A percentile compares a stretch with the other conserved stretches of the same genome.
These are phyloP conservation scores for Smittia aterrima DNA, from an alignment of 2,888 invertebrate species.

Conservation along the genomic window DNA sequence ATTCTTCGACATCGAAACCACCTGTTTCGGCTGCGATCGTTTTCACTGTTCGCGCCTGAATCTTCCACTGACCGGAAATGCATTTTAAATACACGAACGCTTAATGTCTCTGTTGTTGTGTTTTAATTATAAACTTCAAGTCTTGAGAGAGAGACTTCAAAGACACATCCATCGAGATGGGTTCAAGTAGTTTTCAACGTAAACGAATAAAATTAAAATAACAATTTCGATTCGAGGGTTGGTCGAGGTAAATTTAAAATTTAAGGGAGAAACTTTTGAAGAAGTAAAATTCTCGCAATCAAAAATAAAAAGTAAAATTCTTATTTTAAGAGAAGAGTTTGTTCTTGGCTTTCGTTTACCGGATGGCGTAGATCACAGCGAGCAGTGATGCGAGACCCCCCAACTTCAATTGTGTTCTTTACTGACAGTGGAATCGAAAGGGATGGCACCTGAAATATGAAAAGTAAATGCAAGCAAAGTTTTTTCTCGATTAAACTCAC, in stretches of 20 bases:
- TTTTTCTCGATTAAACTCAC: not conserved
- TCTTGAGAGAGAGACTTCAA: too few relatives aligned
- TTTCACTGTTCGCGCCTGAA: slow-evolving; percentile 4
- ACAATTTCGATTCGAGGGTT: too few relatives aligned
- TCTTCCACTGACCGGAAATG: slow-evolving; percentile 16
- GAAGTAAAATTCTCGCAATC: too few relatives aligned
- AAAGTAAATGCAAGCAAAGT: not conserved
- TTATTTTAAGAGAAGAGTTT: too few relatives aligned
- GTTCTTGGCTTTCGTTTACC: slow-evolving; percentile 16
- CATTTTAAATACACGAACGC: not conserved
- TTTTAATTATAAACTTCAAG: slow-evolving; percentile 6
- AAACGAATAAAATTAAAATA: too few relatives aligned
- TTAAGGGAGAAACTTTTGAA: too few relatives aligned
- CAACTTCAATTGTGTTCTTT: slow-evolving; percentile 9
- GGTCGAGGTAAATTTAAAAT: too few relatives aligned
- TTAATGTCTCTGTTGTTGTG: not conserved
- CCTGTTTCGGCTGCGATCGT: not conserved
- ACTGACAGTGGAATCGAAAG: not conserved
- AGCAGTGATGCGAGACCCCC: slow-evolving; percentile 40
- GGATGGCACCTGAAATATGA: slow-evolving; percentile 16
- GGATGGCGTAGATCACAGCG: slow-evolving; percentile 39
- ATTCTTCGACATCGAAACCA: not conserved
- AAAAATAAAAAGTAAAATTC: too few relatives aligned
- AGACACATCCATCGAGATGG: too few relatives aligned
- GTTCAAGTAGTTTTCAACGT: too few relatives aligned